These are phyloP conservation scores for Lophura nycthemera DNA, from an alignment of 2,113 vertebrate species.

Conservation along the genomic window DNA sequence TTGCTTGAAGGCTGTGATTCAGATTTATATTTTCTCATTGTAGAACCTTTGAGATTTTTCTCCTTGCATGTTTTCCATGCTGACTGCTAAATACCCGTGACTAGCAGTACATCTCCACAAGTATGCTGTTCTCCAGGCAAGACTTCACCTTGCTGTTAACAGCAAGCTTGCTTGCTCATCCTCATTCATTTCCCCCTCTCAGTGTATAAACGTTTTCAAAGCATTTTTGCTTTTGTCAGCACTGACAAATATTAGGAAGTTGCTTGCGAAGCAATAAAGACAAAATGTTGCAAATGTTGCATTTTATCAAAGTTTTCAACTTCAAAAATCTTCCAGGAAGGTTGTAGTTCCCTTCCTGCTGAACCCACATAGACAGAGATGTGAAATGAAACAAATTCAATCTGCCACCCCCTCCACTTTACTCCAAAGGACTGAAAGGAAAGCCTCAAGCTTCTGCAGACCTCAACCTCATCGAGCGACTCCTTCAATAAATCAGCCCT, in stretches of 20 bases:
- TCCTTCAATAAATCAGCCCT: slow-evolving; percentile 39
- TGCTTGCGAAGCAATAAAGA: slow-evolving; percentile 18
- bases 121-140: background rate
- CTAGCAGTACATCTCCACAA: background rate
- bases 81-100: background rate
- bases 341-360: background rate
- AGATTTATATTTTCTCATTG: background rate
- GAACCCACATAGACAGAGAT: background rate
- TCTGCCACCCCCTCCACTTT: background rate
- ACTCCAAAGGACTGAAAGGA: background rate
- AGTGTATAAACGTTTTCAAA: background rate
- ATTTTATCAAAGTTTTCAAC: background rate
- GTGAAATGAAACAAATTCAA: background rate
- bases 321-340: background rate
- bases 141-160: background rate
- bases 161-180: background rate
- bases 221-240: slow-evolving; percentile 11
- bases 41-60: background rate
- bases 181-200: background rate
- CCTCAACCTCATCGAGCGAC: background rate
- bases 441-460: slow-evolving; percentile 8
- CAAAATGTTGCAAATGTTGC: background rate
- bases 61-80: background rate
- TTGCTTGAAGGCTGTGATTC: background rate
- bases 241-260: background rate